Percentiles rank a stretch among this genome's conserved stretches.
Evolutionary conservation across 2,797 vertebrate genomes (phyloP).

Genomic region (Furcifer pardalis): DNA sequence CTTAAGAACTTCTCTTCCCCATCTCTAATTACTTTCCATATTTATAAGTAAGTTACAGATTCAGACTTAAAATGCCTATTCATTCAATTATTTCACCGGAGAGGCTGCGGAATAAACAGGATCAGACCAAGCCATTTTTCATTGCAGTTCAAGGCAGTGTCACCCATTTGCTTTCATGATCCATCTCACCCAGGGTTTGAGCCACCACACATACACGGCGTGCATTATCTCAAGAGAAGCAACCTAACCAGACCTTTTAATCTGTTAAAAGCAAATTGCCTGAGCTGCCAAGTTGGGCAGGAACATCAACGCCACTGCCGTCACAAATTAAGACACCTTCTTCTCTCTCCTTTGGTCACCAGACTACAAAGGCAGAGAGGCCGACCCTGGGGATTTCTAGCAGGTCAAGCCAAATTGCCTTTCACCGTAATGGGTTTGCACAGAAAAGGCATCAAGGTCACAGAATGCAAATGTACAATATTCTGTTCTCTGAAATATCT

Average conservation of each 20-base stretch:
- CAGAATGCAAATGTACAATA: background rate
- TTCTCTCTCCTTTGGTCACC: background rate
- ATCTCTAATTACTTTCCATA: conserved; percentile 45
- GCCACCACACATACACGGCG: background rate
- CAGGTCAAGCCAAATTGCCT: conserved; percentile 33
- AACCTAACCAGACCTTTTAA: conserved; percentile 29
- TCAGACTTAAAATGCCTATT: conserved; percentile 42
- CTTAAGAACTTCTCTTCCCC: conserved; percentile 35
- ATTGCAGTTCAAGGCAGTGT: background rate
- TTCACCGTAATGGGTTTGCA: background rate
- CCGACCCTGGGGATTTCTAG: conserved; percentile 20
- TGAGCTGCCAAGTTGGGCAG: conserved; percentile 24
- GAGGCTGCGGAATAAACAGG: conserved; percentile 50
- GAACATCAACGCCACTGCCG: conserved; percentile 26
- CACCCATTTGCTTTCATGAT: conserved; percentile 3
- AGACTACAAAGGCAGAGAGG: background rate
- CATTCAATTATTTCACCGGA: conserved; percentile 45
- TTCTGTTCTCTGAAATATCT: background rate
- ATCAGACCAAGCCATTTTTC: conserved; percentile 43
- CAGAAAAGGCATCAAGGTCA: background rate
- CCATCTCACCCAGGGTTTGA: conserved; percentile 11
- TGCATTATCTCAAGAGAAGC: conserved; percentile 5
- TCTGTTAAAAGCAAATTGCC: conserved; percentile 30
- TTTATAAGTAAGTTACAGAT: conserved; percentile 54
- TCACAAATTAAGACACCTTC: conserved; percentile 30